Base-by-base conservation (phyloP, 1,140 invertebrate species). In the Neodiprion fabricii region DNA sequence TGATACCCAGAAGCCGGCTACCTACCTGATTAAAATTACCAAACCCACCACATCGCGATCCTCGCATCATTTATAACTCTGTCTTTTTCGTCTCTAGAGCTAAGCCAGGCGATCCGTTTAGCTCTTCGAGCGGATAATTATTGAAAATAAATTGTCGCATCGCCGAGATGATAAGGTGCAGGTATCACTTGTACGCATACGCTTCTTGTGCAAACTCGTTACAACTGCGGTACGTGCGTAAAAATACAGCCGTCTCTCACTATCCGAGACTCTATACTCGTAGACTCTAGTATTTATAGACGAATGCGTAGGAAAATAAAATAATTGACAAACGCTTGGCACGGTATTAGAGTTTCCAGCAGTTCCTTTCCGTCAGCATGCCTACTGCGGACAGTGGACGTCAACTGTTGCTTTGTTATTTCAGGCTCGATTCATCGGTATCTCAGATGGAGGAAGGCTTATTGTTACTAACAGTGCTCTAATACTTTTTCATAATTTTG, bases 1-100 rank as follows among this genome's bases (percentile, higher is more conserved):
- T 67, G n/a, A 48, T 48, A 21, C 21, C 1, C 17, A 50, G 49
- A 9, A 68, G 40, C 72, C 61, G 70, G 48, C 73, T 75, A 71
- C 73, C 75, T 67, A 72, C 73, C 67, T 72, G 72, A 76, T 70
- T 76, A 75, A 79, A 77, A 77, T 80, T 77, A 77, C 76, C 72
- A 7, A 21, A 65, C 17, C 12, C 61, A 14, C 61, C 12, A 14
- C 17, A 3, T 7, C 61, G 61, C 2, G 61, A 65, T 65, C 17
- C 61, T 7, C 61, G 61, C 17, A 65, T 65, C 7, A 69, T 69
- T 40, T 40, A 40, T 40, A 40, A 40, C 28, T 3, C 28, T 40
- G 28, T 0, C 28, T 40, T 40, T 40, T 40, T 40, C 5, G 28
- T 40, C 5, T 5, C 28, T 40, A 40, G 28, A 3, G 28, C 28